phyloP scores from a whole-genome alignment of 2,888 invertebrate genomes.

The Pollenia labialis region DNA sequence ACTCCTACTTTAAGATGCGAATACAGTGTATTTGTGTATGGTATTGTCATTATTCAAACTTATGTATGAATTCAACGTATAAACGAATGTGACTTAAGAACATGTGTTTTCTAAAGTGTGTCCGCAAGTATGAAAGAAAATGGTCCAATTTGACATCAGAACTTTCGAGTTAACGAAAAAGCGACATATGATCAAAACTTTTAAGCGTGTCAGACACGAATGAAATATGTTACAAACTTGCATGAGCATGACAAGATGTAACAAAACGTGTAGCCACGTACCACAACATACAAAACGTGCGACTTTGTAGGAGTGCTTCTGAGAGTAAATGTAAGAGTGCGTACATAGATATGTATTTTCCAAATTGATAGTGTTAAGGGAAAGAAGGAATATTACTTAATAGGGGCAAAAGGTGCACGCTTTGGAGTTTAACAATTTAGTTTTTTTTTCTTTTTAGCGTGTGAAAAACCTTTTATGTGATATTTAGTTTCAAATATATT shows the following conservation, averaged over 20 bases:
- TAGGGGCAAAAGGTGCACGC: constrained; percentile 38
- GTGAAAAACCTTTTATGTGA: constrained; percentile 12
- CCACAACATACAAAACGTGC: constrained; percentile 54
- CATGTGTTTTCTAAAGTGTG: constrained; percentile 33
- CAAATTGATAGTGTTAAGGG: constrained; percentile 19
- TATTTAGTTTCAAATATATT: background rate
- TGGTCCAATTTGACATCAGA: constrained; percentile 59
- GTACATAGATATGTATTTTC: background rate
- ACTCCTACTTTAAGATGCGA: no score
- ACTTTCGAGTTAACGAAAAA: constrained; percentile 5
- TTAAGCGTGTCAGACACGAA: constrained; percentile 56
- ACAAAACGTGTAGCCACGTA: constrained; percentile 70
- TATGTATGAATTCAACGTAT: background rate
- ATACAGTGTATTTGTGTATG: background rate
- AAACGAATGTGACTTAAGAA: background rate
- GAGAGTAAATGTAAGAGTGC: background rate
- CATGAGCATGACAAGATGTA: constrained; percentile 69
- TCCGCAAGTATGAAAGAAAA: constrained; percentile 49
- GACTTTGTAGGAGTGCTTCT: constrained; percentile 29
- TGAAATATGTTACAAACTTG: constrained; percentile 68
- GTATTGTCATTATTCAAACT: constrained; percentile 16
- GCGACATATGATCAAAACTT: constrained; percentile 68
- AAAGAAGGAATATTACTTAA: constrained; percentile 31
- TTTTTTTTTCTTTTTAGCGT: background rate
- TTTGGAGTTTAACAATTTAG: constrained; percentile 41